phyloP scores from a whole-genome alignment of 2,797 vertebrate species.

The Phrynocephalus guinanensis region DNA sequence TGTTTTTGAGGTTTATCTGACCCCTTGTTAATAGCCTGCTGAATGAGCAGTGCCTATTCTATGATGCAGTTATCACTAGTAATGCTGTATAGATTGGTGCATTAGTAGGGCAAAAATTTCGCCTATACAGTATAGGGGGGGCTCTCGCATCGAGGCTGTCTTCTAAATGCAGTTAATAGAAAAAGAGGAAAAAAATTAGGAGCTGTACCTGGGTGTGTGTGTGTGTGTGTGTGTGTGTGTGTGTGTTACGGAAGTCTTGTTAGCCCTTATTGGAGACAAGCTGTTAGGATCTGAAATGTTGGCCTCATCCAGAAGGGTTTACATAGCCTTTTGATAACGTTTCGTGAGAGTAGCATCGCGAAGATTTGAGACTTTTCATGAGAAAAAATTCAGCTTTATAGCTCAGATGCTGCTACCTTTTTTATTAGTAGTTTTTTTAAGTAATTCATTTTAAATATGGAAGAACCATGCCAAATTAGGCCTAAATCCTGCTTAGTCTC shows the following conservation, averaged over 20 bases:
- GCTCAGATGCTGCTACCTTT: neutral
- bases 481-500: neutral
- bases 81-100: no score
- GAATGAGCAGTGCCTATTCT: no score
- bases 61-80: no score
- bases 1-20: neutral
- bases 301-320: neutral
- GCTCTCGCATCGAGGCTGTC: no score
- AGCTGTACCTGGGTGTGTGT: neutral
- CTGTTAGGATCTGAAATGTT: neutral
- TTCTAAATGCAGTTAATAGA: neutral
- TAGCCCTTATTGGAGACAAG: neutral
- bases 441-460: neutral
- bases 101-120: no score
- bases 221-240: neutral
- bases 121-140: no score
- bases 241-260: neutral
- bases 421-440: neutral
- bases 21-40: neutral
- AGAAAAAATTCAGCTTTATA: neutral
- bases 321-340: no score
- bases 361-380: no score
- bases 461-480: neutral
- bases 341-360: no score
- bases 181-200: neutral